These are phyloP conservation scores for Drosophila helvetica DNA, from an alignment of 2,888 invertebrate species.

Conservation along the genomic window DNA sequence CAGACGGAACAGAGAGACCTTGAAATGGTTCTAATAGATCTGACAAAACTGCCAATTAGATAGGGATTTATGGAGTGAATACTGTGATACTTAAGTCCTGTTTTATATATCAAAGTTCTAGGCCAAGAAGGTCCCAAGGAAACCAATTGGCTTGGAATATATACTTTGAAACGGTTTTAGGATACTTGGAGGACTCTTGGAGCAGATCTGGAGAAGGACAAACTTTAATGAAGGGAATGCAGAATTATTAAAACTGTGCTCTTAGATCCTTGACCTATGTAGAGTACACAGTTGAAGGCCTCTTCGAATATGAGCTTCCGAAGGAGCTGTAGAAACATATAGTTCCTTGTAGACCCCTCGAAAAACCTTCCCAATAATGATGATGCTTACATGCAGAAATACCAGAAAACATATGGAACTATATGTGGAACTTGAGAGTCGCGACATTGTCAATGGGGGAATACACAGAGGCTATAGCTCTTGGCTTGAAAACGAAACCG, in stretches of 20 bases:
- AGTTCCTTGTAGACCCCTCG: neutral
- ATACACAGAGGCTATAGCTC: constrained; percentile 20
- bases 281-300: neutral
- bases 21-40: constrained; percentile 37
- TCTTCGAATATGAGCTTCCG: neutral
- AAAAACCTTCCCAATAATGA: neutral
- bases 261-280: neutral
- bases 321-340: neutral
- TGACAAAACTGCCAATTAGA: constrained; percentile 19
- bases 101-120: no score
- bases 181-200: neutral
- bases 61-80: constrained; percentile 7
- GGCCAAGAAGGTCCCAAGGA: neutral
- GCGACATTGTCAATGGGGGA: constrained; percentile 53
- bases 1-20: constrained; percentile 23
- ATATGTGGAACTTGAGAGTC: constrained; percentile 50
- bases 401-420: constrained; percentile 51
- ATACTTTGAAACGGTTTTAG: neutral
- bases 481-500: constrained; percentile 34
- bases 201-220: neutral
- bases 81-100: no score
- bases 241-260: neutral
- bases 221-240: neutral
- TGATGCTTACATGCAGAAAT: constrained; percentile 61
- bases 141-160: neutral